A percentile compares a stretch with the other conserved stretches of the same genome.
phyloP scores from a whole-genome alignment of 2,113 vertebrate species.

The Apteryx mantelli region DNA sequence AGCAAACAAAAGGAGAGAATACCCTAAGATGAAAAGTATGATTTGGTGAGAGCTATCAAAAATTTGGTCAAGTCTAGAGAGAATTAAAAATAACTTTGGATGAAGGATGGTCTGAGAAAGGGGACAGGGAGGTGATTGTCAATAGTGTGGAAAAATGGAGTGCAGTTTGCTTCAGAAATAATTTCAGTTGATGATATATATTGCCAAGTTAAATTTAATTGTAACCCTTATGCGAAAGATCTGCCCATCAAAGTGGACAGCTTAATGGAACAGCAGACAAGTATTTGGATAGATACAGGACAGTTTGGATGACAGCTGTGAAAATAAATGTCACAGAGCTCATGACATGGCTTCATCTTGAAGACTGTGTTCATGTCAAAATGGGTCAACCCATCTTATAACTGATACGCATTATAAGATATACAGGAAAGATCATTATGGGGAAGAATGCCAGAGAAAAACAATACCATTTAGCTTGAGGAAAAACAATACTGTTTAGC shows the following conservation, averaged over 20 bases:
- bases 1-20: not conserved
- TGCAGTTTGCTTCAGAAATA: not conserved
- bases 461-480: not conserved
- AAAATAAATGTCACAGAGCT: not conserved
- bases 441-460: not conserved
- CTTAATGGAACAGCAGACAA: not conserved
- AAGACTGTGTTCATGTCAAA: not conserved
- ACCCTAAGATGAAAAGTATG: not conserved
- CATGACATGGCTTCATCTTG: not conserved
- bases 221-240: not conserved
- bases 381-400: not conserved
- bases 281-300: not conserved
- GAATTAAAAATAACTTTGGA: not conserved
- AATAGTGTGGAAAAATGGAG: not conserved
- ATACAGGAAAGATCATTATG: not conserved
- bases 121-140: not conserved
- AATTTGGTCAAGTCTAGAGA: not conserved
- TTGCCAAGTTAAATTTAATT: not conserved
- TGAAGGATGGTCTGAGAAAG: not conserved
- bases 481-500: not conserved
- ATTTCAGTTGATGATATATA: not conserved
- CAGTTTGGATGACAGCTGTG: not conserved
- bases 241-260: not conserved
- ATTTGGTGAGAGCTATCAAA: accelerated
- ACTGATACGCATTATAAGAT: not conserved